phyloP scores from a whole-genome alignment of 2,888 invertebrate species.

The Drosophila quasianomalipes region DNA sequence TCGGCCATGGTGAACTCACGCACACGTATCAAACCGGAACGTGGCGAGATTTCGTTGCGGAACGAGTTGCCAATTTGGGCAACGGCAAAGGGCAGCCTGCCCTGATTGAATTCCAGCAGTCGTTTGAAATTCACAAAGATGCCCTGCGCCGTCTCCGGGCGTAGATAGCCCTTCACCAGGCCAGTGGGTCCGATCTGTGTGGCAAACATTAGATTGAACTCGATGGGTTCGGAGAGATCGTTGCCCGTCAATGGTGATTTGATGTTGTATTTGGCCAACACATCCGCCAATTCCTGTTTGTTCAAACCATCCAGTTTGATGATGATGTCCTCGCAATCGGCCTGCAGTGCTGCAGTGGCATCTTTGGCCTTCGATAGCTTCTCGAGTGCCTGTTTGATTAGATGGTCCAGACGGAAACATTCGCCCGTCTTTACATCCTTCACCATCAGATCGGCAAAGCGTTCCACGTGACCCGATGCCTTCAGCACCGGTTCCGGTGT shows the following conservation, averaged over 20 bases:
- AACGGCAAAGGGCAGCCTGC: constrained; percentile 97
- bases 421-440: constrained; percentile 98
- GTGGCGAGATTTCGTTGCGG: constrained; percentile 99
- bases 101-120: constrained; percentile 98
- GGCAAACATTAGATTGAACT: constrained; percentile 99
- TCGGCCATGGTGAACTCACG: constrained; percentile 99
- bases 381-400: constrained; percentile 97
- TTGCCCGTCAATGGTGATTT: constrained; percentile 98
- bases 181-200: constrained; percentile 99
- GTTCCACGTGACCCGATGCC: constrained; percentile 99
- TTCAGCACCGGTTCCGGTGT: constrained; percentile 99
- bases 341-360: constrained; percentile 88
- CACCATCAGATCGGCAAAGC: constrained; percentile 99
- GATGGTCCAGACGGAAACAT: constrained; percentile 98
- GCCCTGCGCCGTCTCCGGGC: constrained; percentile 99
- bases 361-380: constrained; percentile 94
- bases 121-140: constrained; percentile 99
- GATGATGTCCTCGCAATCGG: constrained; percentile 83
- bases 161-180: constrained; percentile 94
- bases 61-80: constrained; percentile 99
- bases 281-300: constrained; percentile 93
- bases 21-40: constrained; percentile 97
- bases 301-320: constrained; percentile 94
- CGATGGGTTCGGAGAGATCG: constrained; percentile 97
- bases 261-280: constrained; percentile 95